Percentiles rank a stretch among this genome's conserved stretches.
Conservation (phyloP, 2,797 vertebrate genomes). For the Xyrichtys novacula region DNA sequence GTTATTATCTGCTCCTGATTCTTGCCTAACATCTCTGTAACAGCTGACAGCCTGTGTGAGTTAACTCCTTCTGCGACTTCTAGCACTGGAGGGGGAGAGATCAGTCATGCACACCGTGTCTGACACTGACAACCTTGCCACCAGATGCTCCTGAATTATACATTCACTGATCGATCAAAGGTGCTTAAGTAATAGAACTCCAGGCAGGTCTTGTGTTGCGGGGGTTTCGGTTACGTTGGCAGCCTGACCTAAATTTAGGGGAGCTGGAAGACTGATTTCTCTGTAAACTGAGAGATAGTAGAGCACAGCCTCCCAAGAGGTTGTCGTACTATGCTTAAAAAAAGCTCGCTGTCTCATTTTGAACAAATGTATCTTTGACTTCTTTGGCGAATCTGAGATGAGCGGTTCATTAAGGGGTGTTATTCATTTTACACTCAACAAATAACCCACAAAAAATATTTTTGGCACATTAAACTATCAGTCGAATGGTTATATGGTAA, state of each 20-base stretch:
- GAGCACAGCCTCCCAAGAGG: slow-evolving; percentile 61
- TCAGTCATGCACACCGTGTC: slow-evolving; percentile 77
- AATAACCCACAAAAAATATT: too few species aligned
- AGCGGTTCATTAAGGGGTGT: slow-evolving; percentile 39
- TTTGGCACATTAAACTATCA: too few species aligned
- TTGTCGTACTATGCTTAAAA: slow-evolving; percentile 29
- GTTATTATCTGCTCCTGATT: slow-evolving; percentile 48
- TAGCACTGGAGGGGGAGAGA: slow-evolving; percentile 50
- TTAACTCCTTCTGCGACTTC: slow-evolving; percentile 71
- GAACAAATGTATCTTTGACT: slow-evolving; percentile 47
- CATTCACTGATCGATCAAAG: slow-evolving; percentile 81
- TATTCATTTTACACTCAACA: too few species aligned
- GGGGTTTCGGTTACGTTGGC: slow-evolving; percentile 71
- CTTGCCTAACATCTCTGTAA: slow-evolving; percentile 47
- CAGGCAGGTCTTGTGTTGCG: slow-evolving; percentile 61
- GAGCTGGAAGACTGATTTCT: slow-evolving; percentile 62
- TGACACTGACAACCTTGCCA: slow-evolving; percentile 82
- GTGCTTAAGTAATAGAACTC: slow-evolving; percentile 83
- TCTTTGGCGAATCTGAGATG: slow-evolving; percentile 24
- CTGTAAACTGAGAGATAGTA: slow-evolving; percentile 68
- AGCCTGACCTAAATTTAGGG: slow-evolving; percentile 81
- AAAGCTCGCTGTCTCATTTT: slow-evolving; percentile 49
- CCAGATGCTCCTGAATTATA: slow-evolving; percentile 84
- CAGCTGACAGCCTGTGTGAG: slow-evolving; percentile 54
- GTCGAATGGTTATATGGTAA: too few species aligned